Evolutionary conservation across 2,113 vertebrate species (phyloP).

Genomic region (Dendropsophus ebraccatus): DNA sequence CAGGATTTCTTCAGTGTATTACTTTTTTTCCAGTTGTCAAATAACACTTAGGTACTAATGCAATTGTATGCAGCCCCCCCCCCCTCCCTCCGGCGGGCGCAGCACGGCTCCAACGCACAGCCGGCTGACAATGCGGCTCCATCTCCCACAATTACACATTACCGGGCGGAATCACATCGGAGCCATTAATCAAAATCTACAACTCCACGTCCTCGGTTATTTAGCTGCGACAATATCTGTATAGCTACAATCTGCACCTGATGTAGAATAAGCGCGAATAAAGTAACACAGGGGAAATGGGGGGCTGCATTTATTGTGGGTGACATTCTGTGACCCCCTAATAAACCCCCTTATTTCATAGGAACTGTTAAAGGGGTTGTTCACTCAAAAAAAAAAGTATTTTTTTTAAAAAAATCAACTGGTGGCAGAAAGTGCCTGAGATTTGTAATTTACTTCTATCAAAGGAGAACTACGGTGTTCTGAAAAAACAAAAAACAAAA

Average conservation of each 20-base stretch:
- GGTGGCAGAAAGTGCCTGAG: too few relatives aligned
- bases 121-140: not conserved
- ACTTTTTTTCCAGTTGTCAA: conserved; percentile 37
- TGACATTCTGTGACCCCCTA: too few relatives aligned
- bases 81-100: not conserved
- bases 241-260: not conserved
- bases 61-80: not conserved
- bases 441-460: too few relatives aligned
- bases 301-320: too few relatives aligned
- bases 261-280: not conserved
- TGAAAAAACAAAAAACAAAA: too few relatives aligned
- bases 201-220: not conserved
- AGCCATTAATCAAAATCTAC: conserved; percentile 29
- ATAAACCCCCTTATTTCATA: too few relatives aligned
- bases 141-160: not conserved
- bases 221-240: not conserved
- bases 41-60: conserved; percentile 37
- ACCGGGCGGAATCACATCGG: not conserved
- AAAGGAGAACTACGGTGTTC: too few relatives aligned
- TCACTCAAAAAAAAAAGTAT: too few relatives aligned
- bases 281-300: not conserved
- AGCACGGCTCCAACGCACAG: not conserved
- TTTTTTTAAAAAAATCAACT: too few relatives aligned
- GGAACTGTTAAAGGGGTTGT: too few relatives aligned
- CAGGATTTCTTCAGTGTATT: conserved; percentile 21